Evolutionary conservation across 1,140 invertebrate species (phyloP), one percentile per base, ranked within the genome.

Genomic region (Cotesia chilonis): DNA sequence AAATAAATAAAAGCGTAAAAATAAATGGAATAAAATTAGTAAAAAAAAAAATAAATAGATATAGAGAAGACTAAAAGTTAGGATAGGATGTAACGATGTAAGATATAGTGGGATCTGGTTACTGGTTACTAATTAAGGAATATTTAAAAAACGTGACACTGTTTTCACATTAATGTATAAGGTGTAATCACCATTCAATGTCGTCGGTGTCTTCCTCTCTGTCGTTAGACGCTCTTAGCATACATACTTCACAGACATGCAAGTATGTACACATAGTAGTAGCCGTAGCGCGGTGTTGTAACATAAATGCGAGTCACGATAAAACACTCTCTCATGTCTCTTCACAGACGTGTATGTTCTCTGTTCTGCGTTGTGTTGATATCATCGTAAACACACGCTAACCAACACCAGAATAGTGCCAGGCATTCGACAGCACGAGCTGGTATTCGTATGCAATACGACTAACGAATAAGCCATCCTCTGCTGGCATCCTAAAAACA

Each of bases 151-250:
- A 17, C 20, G 57, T 59, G 57, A 28, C 57, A 59, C 57, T 59
- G 57, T 59, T 59, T 59, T 59, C 57, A 59, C 57, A 59, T 59
- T 59, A 59, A 59, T 59, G 57, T 59, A 59, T 59, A 20, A 17
- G 17, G 57, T 59, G 57, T 59, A 59, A 59, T 59, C 57, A 59
- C 57, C 57, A 59, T 59, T 28, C 14, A 59, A 55, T 55, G 54
- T 55, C 54, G 54, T 47, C 41, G 41, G 54, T 7, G 57, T 9
- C 9, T 17, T 9, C 14, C 28, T 28, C 57, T 59, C 28, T 59
- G 9, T 28, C 57, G 57, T 28, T 17, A 55, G 54, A 59, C 14
- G 57, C 20, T 59, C 20, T 4, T 0, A 20, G 20, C 14, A 2
- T 9, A 17, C 14, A 5, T 28, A 35, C 57, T 59, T 7, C 4